These are phyloP conservation scores for Catocala fraxini DNA, from an alignment of 2,888 invertebrate species.

Conservation along the genomic window DNA sequence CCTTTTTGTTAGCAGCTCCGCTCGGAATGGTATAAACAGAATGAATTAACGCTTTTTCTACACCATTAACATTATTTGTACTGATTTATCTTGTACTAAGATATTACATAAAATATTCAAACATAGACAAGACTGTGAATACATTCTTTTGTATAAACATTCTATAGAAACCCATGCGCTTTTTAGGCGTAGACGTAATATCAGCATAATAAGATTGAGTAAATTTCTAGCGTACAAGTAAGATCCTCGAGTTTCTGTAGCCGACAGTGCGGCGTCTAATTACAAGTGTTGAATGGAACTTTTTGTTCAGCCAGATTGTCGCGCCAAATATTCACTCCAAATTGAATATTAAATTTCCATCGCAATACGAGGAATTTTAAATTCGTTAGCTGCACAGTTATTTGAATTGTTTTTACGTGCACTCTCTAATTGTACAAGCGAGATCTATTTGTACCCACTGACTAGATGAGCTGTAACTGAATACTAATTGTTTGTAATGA, in stretches of 20 bases:
- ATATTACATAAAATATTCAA: background rate
- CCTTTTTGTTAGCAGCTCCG: conserved; percentile 42
- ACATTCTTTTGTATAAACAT: no score
- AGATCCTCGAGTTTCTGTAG: conserved; percentile 48
- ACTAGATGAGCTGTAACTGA: conserved; percentile 1
- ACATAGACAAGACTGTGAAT: no score
- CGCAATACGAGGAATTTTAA: conserved; percentile 55
- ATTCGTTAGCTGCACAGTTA: conserved; percentile 48
- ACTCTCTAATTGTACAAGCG: conserved; percentile 29
- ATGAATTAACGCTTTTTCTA: conserved; percentile 32
- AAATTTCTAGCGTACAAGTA: conserved; percentile 58
- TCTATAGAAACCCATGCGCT: background rate
- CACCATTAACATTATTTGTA: conserved; percentile 10
- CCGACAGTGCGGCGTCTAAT: conserved; percentile 72
- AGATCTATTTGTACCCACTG: conserved; percentile 6
- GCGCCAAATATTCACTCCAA: conserved; percentile 74
- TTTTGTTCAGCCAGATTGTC: conserved; percentile 79
- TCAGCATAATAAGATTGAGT: conserved; percentile 27
- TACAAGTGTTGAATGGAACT: conserved; percentile 77
- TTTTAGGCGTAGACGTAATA: background rate
- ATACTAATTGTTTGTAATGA: conserved; percentile 10
- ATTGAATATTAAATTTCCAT: conserved; percentile 74
- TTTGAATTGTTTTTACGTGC: conserved; percentile 43
- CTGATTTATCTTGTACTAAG: conserved; percentile 1
- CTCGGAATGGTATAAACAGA: conserved; percentile 32